A percentile compares a stretch with the other conserved stretches of the same genome.
phyloP scores from a whole-genome alignment of 2,113 vertebrate genomes.

The Bos indicus region DNA sequence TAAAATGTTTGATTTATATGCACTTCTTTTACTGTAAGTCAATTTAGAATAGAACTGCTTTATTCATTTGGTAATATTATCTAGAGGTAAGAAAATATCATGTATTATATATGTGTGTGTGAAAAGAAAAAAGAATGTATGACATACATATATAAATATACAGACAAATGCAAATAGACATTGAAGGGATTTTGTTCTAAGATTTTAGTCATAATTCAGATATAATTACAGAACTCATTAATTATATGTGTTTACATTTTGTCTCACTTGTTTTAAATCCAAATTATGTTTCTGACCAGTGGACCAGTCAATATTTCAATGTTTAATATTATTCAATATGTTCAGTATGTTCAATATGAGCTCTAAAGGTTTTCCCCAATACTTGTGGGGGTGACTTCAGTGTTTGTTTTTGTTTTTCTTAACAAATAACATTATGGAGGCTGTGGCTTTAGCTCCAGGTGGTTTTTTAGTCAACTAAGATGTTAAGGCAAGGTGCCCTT shows the following conservation, averaged over 20 bases:
- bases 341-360: background rate
- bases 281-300: background rate
- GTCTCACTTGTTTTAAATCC: background rate
- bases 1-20: background rate
- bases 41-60: background rate
- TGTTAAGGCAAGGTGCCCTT: background rate
- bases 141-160: background rate
- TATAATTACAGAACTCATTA: background rate
- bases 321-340: background rate
- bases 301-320: background rate
- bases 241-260: background rate
- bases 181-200: background rate
- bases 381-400: background rate
- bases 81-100: background rate
- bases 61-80: background rate
- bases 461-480: background rate
- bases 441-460: background rate
- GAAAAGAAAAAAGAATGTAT: background rate
- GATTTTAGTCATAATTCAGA: background rate
- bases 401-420: background rate
- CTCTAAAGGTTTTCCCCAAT: background rate
- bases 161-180: background rate
- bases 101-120: background rate
- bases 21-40: background rate
- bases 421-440: background rate